Conservation (phyloP, 2,797 vertebrate genomes). For the Poeciliopsis gracilis region DNA sequence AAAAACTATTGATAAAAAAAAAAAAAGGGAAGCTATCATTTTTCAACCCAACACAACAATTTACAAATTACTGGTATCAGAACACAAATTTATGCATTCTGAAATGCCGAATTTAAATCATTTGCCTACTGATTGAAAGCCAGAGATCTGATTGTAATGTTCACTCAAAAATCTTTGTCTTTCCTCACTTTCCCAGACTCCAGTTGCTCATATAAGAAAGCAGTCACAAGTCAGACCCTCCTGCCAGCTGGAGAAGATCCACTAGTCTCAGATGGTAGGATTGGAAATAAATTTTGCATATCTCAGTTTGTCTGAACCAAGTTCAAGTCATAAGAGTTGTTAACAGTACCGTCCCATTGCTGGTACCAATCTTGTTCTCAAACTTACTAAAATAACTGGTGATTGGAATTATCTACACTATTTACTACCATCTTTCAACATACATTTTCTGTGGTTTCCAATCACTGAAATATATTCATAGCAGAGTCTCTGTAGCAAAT, state of each 20-base stretch:
- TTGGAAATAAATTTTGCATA: conserved; percentile 32
- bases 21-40: neutral
- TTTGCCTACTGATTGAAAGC: conserved; percentile 39
- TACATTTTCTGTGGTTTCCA: conserved; percentile 45
- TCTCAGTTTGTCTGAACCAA: conserved; percentile 13
- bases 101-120: conserved; percentile 39
- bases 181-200: conserved; percentile 16
- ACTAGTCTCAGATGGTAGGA: conserved; percentile 21
- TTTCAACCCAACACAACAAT: neutral
- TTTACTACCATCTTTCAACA: conserved; percentile 37
- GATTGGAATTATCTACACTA: conserved; percentile 12
- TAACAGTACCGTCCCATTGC: conserved; percentile 3
- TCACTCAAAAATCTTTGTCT: conserved; percentile 34
- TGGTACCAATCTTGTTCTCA: conserved; percentile 5
- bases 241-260: conserved; percentile 59
- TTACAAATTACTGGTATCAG: conserved; percentile 20
- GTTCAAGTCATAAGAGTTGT: conserved; percentile 11
- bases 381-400: neutral
- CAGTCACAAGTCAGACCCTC: conserved; percentile 16
- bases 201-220: conserved; percentile 32
- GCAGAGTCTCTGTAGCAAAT: conserved; percentile 48
- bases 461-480: conserved; percentile 62
- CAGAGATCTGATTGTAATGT: conserved; percentile 37
- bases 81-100: conserved; percentile 27
- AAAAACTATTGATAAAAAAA: neutral